Evolutionary conservation across 2,888 invertebrate genomes (phyloP).

Genomic region (Cerceris ruficornis): DNA sequence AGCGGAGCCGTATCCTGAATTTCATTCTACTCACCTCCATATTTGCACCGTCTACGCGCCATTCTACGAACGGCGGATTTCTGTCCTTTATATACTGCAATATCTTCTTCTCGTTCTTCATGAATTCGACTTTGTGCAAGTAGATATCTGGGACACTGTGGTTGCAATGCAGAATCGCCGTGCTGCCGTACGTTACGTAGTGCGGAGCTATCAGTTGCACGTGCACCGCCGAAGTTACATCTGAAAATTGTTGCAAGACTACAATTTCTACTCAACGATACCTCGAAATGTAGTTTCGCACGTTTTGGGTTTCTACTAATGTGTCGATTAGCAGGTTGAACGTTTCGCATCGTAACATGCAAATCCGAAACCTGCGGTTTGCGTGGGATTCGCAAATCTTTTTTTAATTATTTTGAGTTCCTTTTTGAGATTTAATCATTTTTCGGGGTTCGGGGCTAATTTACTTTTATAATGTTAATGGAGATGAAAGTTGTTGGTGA

Average conservation of each 20-base stretch:
- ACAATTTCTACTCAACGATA: background rate
- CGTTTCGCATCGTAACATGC: too few species aligned
- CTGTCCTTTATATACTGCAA: conserved; percentile 91
- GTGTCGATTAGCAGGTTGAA: too few species aligned
- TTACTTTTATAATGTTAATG: too few species aligned
- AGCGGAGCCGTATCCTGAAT: too few species aligned
- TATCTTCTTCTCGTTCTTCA: conserved; percentile 88
- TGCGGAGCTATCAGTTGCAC: conserved; percentile 87
- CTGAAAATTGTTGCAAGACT: conserved; percentile 46
- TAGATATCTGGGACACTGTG: conserved; percentile 89
- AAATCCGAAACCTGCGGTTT: too few species aligned
- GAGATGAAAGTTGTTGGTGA: too few species aligned
- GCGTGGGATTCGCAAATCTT: too few species aligned
- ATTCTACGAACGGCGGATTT: conserved; percentile 88
- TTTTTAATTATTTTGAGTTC: too few species aligned
- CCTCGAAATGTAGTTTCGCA: too few species aligned
- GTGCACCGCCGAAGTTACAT: conserved; percentile 79
- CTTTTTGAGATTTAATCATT: too few species aligned
- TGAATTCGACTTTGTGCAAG: conserved; percentile 91
- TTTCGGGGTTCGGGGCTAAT: too few species aligned
- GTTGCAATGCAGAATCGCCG: conserved; percentile 88
- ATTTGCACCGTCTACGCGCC: conserved; percentile 87
- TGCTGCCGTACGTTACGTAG: conserved; percentile 88
- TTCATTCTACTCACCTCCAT: conserved; percentile 84
- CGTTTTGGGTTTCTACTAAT: too few species aligned